Evolutionary conservation across 37 sponge, comb jelly and placozoan species (phyloP).

Genomic region (Spongia lamella): DNA sequence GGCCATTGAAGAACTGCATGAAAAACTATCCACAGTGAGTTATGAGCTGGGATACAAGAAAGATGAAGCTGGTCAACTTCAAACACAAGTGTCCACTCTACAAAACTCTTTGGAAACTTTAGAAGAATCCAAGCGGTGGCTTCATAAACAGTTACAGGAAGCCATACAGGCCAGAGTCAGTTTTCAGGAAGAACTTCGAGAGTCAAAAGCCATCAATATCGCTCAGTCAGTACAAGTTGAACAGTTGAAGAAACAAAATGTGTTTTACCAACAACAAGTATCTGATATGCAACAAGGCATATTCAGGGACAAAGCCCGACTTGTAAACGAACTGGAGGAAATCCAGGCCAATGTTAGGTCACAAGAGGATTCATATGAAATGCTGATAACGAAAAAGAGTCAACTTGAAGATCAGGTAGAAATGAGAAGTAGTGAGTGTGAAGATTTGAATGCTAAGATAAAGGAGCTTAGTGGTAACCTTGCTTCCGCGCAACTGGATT

Average conservation of each 20-base stretch:
- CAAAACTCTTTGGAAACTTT: conserved; percentile 38
- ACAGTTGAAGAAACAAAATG: conserved; percentile 55
- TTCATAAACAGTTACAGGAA: conserved; percentile 59
- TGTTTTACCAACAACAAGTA: conserved; percentile 47
- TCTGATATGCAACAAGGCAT: conserved; percentile 58
- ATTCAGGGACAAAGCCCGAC: conserved; percentile 62
- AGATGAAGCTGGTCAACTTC: conserved; percentile 13
- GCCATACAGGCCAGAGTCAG: conserved; percentile 33
- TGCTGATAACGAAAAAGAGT: conserved; percentile 34
- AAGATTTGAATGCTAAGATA: conserved; percentile 30
- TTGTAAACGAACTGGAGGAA: conserved; percentile 67
- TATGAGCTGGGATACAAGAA: conserved; percentile 27
- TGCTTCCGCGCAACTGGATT: conserved; percentile 20
- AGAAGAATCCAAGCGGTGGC: conserved; percentile 64
- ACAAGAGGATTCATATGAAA: conserved; percentile 40
- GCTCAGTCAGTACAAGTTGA: conserved; percentile 58
- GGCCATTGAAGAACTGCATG: conserved; percentile 20
- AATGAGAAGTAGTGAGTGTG: conserved; percentile 23
- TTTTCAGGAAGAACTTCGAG: conserved; percentile 62
- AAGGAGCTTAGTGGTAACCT: conserved; percentile 8
- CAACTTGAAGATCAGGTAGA: conserved; percentile 40
- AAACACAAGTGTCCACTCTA: conserved; percentile 10
- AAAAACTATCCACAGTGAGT: neutral
- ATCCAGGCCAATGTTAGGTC: conserved; percentile 74
- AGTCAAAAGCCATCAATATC: conserved; percentile 37